phyloP scores from a whole-genome alignment of 1,140 invertebrate species.

The Drosophila bocki region DNA sequence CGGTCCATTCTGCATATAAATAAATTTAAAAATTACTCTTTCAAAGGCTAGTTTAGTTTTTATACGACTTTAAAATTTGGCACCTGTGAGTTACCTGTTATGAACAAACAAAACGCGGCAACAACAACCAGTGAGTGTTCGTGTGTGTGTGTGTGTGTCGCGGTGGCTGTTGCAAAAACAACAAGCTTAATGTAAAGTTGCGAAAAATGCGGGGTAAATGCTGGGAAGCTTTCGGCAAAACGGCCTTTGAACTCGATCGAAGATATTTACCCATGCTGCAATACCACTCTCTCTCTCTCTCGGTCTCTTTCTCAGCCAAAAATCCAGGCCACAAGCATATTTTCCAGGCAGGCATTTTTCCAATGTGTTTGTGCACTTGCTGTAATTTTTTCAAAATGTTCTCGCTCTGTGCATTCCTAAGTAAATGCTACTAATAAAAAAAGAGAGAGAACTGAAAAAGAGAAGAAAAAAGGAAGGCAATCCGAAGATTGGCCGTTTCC shows the following conservation, averaged over 20 bases:
- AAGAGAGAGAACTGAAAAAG: slow-evolving; percentile 57
- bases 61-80: not conserved
- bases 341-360: slow-evolving; percentile 59
- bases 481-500: slow-evolving; percentile 71
- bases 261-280: slow-evolving; percentile 16
- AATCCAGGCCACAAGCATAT: slow-evolving; percentile 74
- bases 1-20: not conserved
- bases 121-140: slow-evolving; percentile 39
- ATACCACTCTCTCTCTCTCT: slow-evolving; percentile 26
- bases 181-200: slow-evolving; percentile 24
- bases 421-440: slow-evolving; percentile 83
- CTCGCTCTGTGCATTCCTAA: slow-evolving; percentile 83
- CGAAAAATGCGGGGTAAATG: slow-evolving; percentile 35
- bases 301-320: slow-evolving; percentile 11
- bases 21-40: not conserved
- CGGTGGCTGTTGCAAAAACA: slow-evolving; percentile 25
- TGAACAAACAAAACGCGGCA: slow-evolving; percentile 49
- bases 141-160: slow-evolving; percentile 16
- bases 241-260: slow-evolving; percentile 66
- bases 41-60: not conserved
- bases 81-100: slow-evolving; percentile 1
- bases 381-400: slow-evolving; percentile 76
- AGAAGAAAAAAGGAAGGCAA: slow-evolving; percentile 75
- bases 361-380: slow-evolving; percentile 53
- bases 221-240: slow-evolving; percentile 34